A percentile compares a stretch with the other conserved stretches of the same genome.
Evolutionary conservation across 2,888 invertebrate species (phyloP).

Genomic region (Drosophila helvetica): DNA sequence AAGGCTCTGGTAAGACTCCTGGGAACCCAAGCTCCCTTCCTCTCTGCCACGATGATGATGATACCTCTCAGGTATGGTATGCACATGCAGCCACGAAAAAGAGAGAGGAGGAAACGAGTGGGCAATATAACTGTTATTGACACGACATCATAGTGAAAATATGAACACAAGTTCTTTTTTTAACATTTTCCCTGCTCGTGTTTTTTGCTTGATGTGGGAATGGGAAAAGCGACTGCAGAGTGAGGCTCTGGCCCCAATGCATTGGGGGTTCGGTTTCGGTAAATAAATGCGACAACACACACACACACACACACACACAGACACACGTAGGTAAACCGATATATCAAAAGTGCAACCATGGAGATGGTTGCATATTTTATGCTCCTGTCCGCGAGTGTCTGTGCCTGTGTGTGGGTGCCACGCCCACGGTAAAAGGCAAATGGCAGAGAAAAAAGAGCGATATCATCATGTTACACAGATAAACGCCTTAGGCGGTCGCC

Average conservation of each 20-base stretch:
- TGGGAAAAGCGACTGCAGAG: slow-evolving; percentile 1
- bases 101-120: slow-evolving; percentile 14
- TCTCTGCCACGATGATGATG: neutral
- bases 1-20: slow-evolving; percentile 4
- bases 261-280: slow-evolving; percentile 42
- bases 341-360: slow-evolving; percentile 58
- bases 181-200: slow-evolving; percentile 27
- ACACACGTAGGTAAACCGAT: slow-evolving; percentile 37
- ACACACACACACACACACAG: slow-evolving; percentile 59
- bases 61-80: slow-evolving; percentile 3
- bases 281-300: slow-evolving; percentile 75
- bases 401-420: slow-evolving; percentile 19
- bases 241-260: slow-evolving; percentile 23
- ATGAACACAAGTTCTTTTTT: slow-evolving; percentile 46
- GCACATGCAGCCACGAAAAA: neutral
- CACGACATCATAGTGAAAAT: slow-evolving; percentile 80
- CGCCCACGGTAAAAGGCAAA: slow-evolving; percentile 34
- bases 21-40: neutral
- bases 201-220: slow-evolving; percentile 13
- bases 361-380: slow-evolving; percentile 68
- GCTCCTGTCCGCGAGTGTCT: slow-evolving; percentile 31
- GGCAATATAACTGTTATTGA: slow-evolving; percentile 78
- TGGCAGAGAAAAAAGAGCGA: slow-evolving; percentile 20
- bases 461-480: slow-evolving; percentile 75
- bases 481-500: slow-evolving; percentile 72